Percentiles rank a stretch among this genome's conserved stretches.
Conservation (phyloP, 2,888 invertebrate genomes). For the Antheraea yamamai region DNA sequence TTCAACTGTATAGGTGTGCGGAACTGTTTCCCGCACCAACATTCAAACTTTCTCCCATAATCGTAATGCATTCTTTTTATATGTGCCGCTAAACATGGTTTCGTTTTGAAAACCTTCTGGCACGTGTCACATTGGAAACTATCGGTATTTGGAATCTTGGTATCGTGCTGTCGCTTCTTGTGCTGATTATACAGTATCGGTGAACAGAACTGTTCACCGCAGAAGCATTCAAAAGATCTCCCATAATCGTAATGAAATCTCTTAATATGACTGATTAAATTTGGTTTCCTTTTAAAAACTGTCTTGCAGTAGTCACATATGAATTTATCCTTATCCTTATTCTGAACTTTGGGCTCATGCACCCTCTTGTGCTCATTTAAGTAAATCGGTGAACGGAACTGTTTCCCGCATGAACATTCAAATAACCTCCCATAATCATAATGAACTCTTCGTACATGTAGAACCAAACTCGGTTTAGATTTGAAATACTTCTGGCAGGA, state of each 20-base stretch:
- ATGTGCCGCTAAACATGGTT: not conserved
- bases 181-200: not conserved
- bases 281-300: not conserved
- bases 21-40: not conserved
- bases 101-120: not conserved
- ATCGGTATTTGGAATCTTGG: not conserved
- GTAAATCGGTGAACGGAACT: not conserved
- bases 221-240: not conserved
- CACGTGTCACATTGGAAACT: not conserved
- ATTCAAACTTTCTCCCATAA: too few species aligned
- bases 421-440: not conserved
- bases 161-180: not conserved
- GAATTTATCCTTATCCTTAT: not conserved
- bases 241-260: not conserved
- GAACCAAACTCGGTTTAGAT: not conserved
- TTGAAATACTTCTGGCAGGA: not conserved
- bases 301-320: not conserved
- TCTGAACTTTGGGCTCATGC: not conserved
- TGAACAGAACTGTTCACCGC: not conserved
- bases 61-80: not conserved
- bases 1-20: not conserved
- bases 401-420: constrained; percentile 1
- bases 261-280: not conserved
- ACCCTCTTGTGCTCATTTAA: not conserved
- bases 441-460: not conserved